Evolutionary conservation across 1,140 invertebrate genomes (phyloP), one percentile per base, ranked within the genome.

Genomic region (Drosophila truncata): DNA sequence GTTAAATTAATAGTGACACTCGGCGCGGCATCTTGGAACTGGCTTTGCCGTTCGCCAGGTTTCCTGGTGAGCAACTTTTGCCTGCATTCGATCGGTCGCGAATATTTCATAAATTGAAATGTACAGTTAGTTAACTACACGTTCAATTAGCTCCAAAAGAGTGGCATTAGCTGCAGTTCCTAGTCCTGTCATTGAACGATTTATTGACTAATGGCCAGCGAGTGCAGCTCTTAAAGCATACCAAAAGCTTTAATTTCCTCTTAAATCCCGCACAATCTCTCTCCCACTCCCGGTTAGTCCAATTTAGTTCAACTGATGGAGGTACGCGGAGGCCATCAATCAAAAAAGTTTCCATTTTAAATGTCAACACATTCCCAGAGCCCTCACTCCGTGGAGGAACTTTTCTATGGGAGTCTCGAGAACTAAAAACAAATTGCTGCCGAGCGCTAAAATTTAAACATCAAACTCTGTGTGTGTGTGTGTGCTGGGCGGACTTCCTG

Each of bases 121-220:
- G 80, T 88, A 87, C 83, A 87, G 83, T 87, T 87, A 87, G 84
- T 87, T 87, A 87, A 87, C 88, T 87, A 87, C 84, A 88, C 84
- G 66, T 85, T 88, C 84, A 78, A 86, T 87, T 87, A 72, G 63
- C 71, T 73, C 67, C 66, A 83, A 88, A 83, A 87, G 71, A 77
- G 84, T 62, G 76, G 71, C 80, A 86, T 86, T 86, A 76, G 78
- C 66, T 74, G 46, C 44, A 29, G 10, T 74, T 87, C 82, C 61
- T 62, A 77, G 75, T 67, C 80, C 70, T 86, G 71, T 76, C 76
- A 61, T 60, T 63, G 33, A 66, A 50, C 72, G 76, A 88, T 87
- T 87, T 88, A 87, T 88, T 59, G 84, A 49, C 60, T 54, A 86
- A 78, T 82, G 52, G 61, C 25, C 47, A 42, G n/a, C 9, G 16